phyloP scores from a whole-genome alignment of 2,888 invertebrate species.

The Troilus luridus region DNA sequence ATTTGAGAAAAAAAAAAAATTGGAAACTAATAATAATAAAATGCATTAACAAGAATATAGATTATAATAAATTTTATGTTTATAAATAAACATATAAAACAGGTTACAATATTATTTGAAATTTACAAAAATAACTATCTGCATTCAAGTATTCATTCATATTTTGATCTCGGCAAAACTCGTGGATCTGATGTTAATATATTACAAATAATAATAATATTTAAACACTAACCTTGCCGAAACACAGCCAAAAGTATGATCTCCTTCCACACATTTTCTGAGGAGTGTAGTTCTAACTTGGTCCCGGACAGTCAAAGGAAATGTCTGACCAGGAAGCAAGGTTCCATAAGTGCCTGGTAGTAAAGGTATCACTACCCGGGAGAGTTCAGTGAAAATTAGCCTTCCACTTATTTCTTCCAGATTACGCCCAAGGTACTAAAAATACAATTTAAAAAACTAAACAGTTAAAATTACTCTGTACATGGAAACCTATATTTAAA shows the following conservation, averaged over 20 bases:
- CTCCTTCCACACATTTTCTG: constrained; percentile 73
- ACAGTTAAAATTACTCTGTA: background rate
- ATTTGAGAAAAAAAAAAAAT: too few relatives aligned
- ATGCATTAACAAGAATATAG: too few relatives aligned
- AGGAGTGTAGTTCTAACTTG: constrained; percentile 74
- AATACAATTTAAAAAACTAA: constrained; percentile 57
- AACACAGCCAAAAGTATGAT: constrained; percentile 78
- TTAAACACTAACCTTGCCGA: constrained; percentile 69
- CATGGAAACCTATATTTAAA: too few relatives aligned
- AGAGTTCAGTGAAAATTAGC: constrained; percentile 75
- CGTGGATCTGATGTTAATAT: background rate
- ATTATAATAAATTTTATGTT: too few relatives aligned
- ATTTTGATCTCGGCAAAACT: too few relatives aligned
- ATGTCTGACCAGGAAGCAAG: constrained; percentile 83
- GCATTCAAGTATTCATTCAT: too few relatives aligned
- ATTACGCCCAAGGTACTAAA: constrained; percentile 74
- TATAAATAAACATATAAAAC: too few relatives aligned
- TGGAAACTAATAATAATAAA: too few relatives aligned
- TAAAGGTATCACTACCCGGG: constrained; percentile 73
- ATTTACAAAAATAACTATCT: too few relatives aligned
- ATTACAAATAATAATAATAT: background rate
- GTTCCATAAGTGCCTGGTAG: constrained; percentile 76
- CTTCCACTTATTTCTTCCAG: constrained; percentile 77
- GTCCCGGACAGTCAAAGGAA: constrained; percentile 77
- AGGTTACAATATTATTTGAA: too few relatives aligned